phyloP scores from a whole-genome alignment of 2,797 vertebrate species.

The Gymnocypris eckloni region DNA sequence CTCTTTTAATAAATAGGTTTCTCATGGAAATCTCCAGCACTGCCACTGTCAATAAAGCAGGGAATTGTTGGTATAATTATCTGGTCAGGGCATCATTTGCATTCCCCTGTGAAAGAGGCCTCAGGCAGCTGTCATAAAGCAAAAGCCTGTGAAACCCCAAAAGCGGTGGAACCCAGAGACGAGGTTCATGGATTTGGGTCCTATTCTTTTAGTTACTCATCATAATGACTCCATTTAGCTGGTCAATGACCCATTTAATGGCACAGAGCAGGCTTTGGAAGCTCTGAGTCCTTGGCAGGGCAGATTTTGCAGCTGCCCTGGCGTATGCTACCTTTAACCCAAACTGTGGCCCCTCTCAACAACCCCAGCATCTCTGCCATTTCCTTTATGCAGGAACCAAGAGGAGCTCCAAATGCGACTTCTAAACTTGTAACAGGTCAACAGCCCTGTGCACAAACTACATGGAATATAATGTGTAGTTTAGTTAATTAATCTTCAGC shows the following conservation, averaged over 20 bases:
- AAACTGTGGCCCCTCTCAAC: conserved; percentile 43
- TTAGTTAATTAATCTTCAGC: not conserved
- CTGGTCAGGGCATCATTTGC: conserved; percentile 72
- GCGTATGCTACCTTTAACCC: conserved; percentile 64
- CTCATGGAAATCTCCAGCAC: conserved; percentile 70
- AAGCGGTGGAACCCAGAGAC: conserved; percentile 73
- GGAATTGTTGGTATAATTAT: conserved; percentile 78
- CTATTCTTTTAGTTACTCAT: conserved; percentile 85
- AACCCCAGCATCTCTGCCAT: conserved; percentile 5
- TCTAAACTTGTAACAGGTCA: not conserved
- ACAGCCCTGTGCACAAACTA: not conserved
- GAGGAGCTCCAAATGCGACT: not conserved
- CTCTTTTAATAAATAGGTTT: no score
- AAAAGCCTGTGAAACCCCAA: conserved; percentile 71
- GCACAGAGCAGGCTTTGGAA: conserved; percentile 80
- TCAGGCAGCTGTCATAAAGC: conserved; percentile 76
- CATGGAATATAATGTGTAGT: not conserved
- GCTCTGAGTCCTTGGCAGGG: conserved; percentile 81
- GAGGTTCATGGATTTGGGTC: conserved; percentile 74
- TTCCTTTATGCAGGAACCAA: not conserved
- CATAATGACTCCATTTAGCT: conserved; percentile 87
- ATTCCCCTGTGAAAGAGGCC: conserved; percentile 75
- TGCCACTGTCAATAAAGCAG: conserved; percentile 73
- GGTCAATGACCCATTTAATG: conserved; percentile 84
- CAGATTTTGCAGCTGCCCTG: conserved; percentile 80